phyloP scores from a whole-genome alignment of 2,113 vertebrate species.

The Archilochus colubris region DNA sequence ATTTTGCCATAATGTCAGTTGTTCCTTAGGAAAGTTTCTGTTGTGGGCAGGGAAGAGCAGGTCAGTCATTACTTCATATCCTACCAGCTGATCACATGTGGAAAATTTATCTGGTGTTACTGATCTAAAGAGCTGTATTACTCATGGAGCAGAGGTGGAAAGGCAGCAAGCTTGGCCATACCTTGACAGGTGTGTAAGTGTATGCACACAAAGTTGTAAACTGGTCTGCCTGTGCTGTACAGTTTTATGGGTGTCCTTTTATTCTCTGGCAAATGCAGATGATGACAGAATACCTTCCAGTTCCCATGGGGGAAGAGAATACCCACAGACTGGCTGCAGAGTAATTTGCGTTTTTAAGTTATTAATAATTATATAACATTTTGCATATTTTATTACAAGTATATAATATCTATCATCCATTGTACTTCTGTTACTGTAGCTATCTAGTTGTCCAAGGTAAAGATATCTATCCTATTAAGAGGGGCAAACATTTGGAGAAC shows the following conservation, averaged over 20 bases:
- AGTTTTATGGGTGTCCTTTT: fast-evolving
- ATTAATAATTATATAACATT: neutral
- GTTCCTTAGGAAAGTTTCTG: neutral
- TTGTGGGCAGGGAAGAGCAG: neutral
- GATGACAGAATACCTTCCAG: neutral
- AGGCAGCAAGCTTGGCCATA: neutral
- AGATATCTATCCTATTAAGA: neutral
- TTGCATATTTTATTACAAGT: neutral
- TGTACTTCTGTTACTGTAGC: neutral
- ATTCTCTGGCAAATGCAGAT: neutral
- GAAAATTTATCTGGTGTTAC: neutral
- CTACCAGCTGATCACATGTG: neutral
- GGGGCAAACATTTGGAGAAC: neutral
- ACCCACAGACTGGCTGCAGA: neutral
- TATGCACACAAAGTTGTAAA: neutral
- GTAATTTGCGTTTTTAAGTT: neutral
- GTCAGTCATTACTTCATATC: neutral
- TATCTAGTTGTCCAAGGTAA: neutral
- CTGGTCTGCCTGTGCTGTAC: neutral
- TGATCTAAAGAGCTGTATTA: neutral
- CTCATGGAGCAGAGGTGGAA: neutral
- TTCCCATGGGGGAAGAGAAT: neutral
- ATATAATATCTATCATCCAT: neutral
- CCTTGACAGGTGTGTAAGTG: neutral
- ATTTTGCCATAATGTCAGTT: neutral